Conservation (phyloP, 2,888 invertebrate species). For the Leptura quadrifasciata region DNA sequence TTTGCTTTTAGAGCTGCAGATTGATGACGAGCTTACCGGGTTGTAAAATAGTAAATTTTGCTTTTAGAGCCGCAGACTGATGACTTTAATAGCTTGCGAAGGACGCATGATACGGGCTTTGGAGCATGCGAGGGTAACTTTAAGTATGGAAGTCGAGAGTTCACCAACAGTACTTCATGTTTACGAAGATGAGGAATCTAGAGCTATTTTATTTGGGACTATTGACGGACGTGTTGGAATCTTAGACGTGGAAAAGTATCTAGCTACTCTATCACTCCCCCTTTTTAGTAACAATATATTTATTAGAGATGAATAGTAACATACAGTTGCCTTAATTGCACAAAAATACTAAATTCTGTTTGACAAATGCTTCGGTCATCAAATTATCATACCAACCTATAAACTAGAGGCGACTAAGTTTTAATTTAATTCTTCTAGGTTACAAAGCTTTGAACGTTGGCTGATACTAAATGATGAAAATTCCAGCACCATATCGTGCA, state of each 20-base stretch:
- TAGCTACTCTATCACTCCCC: too few relatives aligned
- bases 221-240: slow-evolving; percentile 93
- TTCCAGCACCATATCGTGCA: slow-evolving; percentile 77
- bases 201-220: slow-evolving; percentile 88
- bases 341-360: too few relatives aligned
- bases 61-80: slow-evolving; percentile 78
- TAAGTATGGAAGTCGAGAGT: slow-evolving; percentile 75
- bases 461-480: slow-evolving; percentile 69
- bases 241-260: slow-evolving; percentile 78
- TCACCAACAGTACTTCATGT: slow-evolving; percentile 80
- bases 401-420: too few relatives aligned
- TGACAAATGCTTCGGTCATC: too few relatives aligned
- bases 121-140: slow-evolving; percentile 83
- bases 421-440: slow-evolving; percentile 58
- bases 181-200: slow-evolving; percentile 82
- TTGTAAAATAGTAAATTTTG: too few relatives aligned
- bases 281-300: too few relatives aligned
- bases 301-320: too few relatives aligned
- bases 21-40: too few relatives aligned
- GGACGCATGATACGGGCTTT: slow-evolving; percentile 87
- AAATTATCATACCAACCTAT: too few relatives aligned
- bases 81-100: slow-evolving; percentile 87
- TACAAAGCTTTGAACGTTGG: slow-evolving; percentile 72
- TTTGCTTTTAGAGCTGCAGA: slow-evolving; percentile 76
- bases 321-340: too few relatives aligned